Base-by-base conservation (phyloP, 2,888 invertebrate species). In the Caradrina kadenii region DNA sequence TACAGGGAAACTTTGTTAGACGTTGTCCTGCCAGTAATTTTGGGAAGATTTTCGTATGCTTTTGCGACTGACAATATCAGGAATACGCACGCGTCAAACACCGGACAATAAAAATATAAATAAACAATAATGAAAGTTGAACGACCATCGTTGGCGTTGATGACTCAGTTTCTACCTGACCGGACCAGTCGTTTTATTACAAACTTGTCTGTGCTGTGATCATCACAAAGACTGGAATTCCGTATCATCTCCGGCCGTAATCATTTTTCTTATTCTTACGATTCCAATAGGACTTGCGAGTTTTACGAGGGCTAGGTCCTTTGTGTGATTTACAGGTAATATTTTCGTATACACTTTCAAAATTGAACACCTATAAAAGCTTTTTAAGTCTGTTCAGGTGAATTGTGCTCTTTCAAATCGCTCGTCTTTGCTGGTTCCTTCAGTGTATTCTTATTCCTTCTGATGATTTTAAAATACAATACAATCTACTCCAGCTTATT, bases 161-260 rank as follows among this genome's bases (percentile, higher is more conserved):
- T 94, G 94, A 94, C 89, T 94, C 94, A 94, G 90, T 88, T 88
- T 89, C 88, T 93, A 94, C 94, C 94, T 93, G 93, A 91, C 91
- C 86, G 86, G 86, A 81, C 88, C 88, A 81, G 82, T 86, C 84
- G 86, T 85, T 86, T 88, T 87, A 82, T 87, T 86, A 82, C 79
- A 83, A 87, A 86, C 88, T 88, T 80, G 88, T 88, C 88, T 88
- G 86, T 85, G 88, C 87, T 86, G 81, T 85, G 89, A 88, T 87
- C 85, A 87, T 89, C 88, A 89, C 89, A 88, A 90, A 88, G 86
- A 81, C 81, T 89, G 89, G 88, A 88, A 90, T 90, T 88, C 88
- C 85, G 86, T 87, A 83, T 86, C 86, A 86, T 86, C 86, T 84
- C 82, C 83, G 83, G 76, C 63, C 35, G 66, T 70, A 67, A 63